Percentiles rank a stretch among this genome's conserved stretches.
Evolutionary conservation across 2,113 vertebrate species (phyloP).

Genomic region (Podarcis cretensis): DNA sequence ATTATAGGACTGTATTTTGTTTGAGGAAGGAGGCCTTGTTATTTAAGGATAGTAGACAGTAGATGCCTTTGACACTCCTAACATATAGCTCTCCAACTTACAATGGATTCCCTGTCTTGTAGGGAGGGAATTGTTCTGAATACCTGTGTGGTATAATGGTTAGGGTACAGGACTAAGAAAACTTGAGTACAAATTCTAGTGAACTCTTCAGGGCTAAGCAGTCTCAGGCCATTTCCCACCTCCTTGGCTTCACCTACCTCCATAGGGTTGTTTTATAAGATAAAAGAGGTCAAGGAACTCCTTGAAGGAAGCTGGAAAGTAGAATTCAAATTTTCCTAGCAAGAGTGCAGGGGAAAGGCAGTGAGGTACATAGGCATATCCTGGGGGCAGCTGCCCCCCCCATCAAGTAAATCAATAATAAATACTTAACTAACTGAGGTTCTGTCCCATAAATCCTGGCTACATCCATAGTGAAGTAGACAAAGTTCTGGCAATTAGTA

Average conservation of each 20-base stretch:
- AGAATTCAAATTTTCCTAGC: neutral
- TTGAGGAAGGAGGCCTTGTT: neutral
- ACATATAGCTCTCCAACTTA: neutral
- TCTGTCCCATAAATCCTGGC: too few species aligned
- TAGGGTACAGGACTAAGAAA: neutral
- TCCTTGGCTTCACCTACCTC: neutral
- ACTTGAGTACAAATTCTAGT: neutral
- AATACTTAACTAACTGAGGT: too few species aligned
- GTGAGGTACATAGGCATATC: too few species aligned
- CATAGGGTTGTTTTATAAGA: neutral
- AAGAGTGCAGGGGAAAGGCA: neutral
- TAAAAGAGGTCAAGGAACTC: neutral
- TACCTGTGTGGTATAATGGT: neutral
- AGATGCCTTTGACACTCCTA: neutral
- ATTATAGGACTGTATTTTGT: neutral
- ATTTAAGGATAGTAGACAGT: neutral
- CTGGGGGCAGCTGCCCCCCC: too few species aligned
- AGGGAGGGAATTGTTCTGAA: neutral
- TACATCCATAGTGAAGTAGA: neutral
- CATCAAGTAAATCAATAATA: too few species aligned
- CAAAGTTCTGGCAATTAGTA: neutral
- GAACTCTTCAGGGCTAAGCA: neutral
- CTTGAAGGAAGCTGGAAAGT: neutral
- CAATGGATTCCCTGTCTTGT: neutral
- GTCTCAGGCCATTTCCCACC: neutral